phyloP scores from a whole-genome alignment of 2,113 vertebrate genomes.

The Diphyllodes magnificus region DNA sequence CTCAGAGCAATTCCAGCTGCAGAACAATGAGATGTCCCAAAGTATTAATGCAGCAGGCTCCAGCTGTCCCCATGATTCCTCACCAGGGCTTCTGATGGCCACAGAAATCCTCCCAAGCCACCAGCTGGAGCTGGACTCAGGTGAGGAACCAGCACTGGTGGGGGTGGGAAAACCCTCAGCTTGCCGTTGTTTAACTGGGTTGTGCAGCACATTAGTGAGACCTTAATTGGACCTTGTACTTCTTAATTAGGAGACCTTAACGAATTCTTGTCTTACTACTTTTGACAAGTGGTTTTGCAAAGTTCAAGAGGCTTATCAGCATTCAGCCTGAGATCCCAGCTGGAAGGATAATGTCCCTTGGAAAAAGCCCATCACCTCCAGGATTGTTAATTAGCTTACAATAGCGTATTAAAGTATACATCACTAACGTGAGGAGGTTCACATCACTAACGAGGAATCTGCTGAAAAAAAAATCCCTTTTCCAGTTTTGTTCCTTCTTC shows the following conservation, averaged over 20 bases:
- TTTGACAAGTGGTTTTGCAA: slow-evolving; percentile 23
- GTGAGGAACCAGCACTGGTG: background rate
- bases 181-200: background rate
- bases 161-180: background rate
- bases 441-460: background rate
- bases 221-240: slow-evolving; percentile 25
- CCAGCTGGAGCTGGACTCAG: background rate
- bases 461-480: background rate
- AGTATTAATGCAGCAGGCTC: background rate
- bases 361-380: background rate
- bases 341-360: background rate
- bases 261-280: background rate
- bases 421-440: background rate
- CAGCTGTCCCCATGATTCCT: background rate
- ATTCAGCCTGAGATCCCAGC: background rate
- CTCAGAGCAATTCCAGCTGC: background rate
- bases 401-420: background rate
- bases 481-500: background rate
- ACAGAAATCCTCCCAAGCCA: background rate
- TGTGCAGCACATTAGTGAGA: background rate
- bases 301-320: slow-evolving; percentile 31
- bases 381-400: background rate
- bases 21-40: background rate
- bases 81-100: background rate
- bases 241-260: slow-evolving; percentile 6